Evolutionary conservation across 30 jellyfish, hydroid and myxozoan species (phyloP).

Genomic region (Rhopilema esculentum): DNA sequence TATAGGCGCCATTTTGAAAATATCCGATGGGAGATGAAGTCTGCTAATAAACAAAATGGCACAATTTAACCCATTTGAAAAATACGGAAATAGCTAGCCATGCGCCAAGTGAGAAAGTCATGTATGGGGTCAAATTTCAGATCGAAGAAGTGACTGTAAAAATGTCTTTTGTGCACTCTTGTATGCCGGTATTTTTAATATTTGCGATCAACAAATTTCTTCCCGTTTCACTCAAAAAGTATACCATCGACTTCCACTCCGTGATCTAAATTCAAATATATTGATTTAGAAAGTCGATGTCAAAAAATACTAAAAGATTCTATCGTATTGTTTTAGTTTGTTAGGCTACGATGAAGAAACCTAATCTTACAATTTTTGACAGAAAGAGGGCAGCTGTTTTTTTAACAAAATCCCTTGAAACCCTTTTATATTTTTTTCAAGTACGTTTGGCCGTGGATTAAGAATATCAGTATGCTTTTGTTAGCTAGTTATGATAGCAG

Average conservation of each 20-base stretch:
- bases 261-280: neutral
- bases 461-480: too few species aligned
- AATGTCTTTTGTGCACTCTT: neutral
- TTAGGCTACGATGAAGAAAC: neutral
- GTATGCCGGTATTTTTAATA: neutral
- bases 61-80: neutral
- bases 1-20: neutral
- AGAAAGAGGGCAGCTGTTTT: neutral
- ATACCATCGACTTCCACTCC: neutral
- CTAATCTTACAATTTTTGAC: neutral
- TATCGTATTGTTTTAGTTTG: neutral
- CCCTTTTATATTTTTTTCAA: neutral
- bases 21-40: neutral
- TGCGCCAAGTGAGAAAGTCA: constrained; percentile 13
- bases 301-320: neutral
- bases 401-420: neutral
- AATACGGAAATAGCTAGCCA: constrained; percentile 38
- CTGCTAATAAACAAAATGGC: neutral
- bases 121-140: neutral
- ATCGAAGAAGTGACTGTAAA: neutral
- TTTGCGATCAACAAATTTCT: neutral
- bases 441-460: neutral
- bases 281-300: neutral
- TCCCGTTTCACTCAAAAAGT: neutral
- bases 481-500: too few species aligned